A percentile compares a stretch with the other conserved stretches of the same genome.
phyloP scores from a whole-genome alignment of 30 jellyfish, hydroid and myxozoan genomes.

The Hydractinia symbiolongicarpus region DNA sequence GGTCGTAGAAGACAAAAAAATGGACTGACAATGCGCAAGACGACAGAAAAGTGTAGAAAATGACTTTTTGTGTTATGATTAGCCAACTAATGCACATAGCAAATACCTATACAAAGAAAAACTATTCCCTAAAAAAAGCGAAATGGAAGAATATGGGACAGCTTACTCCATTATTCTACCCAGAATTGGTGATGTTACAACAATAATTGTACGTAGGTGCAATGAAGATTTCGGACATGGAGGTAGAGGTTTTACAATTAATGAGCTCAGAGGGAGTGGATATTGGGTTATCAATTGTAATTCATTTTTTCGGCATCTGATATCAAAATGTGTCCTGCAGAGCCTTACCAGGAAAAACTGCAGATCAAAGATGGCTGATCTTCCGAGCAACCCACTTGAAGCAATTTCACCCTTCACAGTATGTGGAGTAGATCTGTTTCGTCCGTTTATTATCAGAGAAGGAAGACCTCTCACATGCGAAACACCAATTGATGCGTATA shows the following conservation, averaged over 20 bases:
- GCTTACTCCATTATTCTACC: too few species aligned
- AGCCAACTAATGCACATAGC: slow-evolving; percentile 5
- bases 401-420: not conserved
- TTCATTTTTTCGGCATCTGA: not conserved
- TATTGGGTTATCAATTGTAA: not conserved
- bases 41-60: too few species aligned
- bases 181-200: too few species aligned
- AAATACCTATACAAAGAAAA: not conserved
- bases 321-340: not conserved
- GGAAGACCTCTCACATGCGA: not conserved
- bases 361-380: not conserved
- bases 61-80: not conserved
- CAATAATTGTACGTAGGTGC: too few species aligned
- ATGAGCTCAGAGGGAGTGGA: not conserved
- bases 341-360: not conserved
- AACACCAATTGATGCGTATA: too few species aligned
- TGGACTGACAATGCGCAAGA: too few species aligned
- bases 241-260: too few species aligned
- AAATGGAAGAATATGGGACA: too few species aligned
- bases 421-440: not conserved
- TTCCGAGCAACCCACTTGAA: not conserved
- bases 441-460: not conserved
- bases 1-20: too few species aligned
- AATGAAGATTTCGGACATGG: too few species aligned
- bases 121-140: not conserved